Evolutionary conservation across 2,113 vertebrate genomes (phyloP).

Genomic region (Morone chrysops): DNA sequence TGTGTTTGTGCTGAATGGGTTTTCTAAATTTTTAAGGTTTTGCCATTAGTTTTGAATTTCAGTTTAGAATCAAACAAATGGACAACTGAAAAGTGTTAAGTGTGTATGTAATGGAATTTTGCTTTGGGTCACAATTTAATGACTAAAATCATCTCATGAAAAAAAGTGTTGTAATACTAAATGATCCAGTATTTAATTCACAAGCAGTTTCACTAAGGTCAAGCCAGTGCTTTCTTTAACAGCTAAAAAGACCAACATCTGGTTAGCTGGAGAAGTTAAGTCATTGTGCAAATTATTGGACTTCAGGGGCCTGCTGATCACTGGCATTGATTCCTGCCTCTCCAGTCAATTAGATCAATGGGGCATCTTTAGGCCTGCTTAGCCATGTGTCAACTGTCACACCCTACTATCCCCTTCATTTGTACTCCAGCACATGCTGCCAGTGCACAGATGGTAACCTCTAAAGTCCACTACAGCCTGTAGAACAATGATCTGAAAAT

Average conservation of each 20-base stretch:
- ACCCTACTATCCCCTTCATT: constrained; percentile 68
- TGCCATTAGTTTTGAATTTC: neutral
- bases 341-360: constrained; percentile 84
- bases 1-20: neutral
- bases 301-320: constrained; percentile 83
- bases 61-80: neutral
- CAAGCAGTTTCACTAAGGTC: constrained; percentile 1
- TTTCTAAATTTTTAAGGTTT: neutral
- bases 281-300: constrained; percentile 74
- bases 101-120: neutral
- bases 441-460: constrained; percentile 74
- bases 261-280: constrained; percentile 62
- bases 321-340: constrained; percentile 79
- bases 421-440: constrained; percentile 66
- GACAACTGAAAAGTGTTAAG: neutral
- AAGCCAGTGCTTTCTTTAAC: neutral
- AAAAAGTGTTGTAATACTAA: neutral
- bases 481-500: constrained; percentile 56
- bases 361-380: constrained; percentile 79
- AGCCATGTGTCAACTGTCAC: constrained; percentile 80
- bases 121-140: neutral
- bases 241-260: constrained; percentile 69
- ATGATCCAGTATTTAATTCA: neutral
- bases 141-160: neutral
- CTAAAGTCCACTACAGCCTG: constrained; percentile 27